These are phyloP conservation scores for Erynnis tages DNA, from an alignment of 2,888 invertebrate genomes.

Conservation along the genomic window DNA sequence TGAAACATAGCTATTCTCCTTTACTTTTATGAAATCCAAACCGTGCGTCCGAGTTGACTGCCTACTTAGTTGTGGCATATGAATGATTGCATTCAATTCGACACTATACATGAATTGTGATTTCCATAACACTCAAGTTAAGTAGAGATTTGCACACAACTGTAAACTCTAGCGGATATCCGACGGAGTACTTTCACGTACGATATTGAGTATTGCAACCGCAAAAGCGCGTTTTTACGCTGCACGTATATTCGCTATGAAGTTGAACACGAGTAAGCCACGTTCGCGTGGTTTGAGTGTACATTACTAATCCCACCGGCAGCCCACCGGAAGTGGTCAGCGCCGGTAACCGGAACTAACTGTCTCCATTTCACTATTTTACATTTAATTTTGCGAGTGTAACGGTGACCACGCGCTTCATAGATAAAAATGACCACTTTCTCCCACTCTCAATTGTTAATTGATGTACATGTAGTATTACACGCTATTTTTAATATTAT, in stretches of 20 bases:
- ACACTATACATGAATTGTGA: no score
- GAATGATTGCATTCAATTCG: no score
- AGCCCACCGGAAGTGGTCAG: conserved; percentile 32
- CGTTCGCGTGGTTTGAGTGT: conserved; percentile 14
- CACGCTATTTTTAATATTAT: background rate
- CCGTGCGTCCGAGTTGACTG: background rate
- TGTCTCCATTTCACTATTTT: conserved; percentile 20
- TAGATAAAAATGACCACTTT: conserved; percentile 4
- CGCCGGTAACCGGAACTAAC: conserved; percentile 33
- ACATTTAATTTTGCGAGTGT: conserved; percentile 14
- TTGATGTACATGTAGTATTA: background rate
- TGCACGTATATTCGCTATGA: background rate
- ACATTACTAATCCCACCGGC: conserved; percentile 5
- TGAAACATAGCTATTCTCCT: conserved; percentile 2
- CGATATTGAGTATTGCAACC: background rate
- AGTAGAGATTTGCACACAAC: no score
- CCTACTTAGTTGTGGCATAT: background rate
- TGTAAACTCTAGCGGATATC: no score
- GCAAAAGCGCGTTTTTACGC: conserved; percentile 12
- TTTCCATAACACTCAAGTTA: no score
- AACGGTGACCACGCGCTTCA: conserved; percentile 8
- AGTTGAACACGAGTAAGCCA: background rate
- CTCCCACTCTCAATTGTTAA: conserved; percentile 1
- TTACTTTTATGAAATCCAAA: background rate
- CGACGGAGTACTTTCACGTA: no score